Evolutionary conservation across 53 echinoderm and acorn worm species (phyloP).

Genomic region (Temnopleurus reevesii): DNA sequence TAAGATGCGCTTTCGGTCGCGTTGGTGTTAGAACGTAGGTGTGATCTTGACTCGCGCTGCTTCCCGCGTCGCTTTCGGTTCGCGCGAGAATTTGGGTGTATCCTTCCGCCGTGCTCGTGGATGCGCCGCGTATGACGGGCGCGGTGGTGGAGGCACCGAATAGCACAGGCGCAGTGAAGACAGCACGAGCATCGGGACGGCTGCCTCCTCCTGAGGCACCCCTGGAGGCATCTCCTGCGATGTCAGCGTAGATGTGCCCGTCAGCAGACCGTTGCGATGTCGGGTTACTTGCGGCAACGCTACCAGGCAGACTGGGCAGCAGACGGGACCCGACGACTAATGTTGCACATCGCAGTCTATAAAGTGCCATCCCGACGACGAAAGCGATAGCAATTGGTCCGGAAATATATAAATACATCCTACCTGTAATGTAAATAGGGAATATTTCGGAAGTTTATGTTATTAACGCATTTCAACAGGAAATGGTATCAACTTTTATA

Average conservation of each 20-base stretch:
- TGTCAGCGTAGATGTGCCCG: neutral
- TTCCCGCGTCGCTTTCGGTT: neutral
- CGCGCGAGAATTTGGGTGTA: neutral
- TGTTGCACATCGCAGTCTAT: neutral
- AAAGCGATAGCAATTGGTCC: neutral
- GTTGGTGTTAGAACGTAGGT: neutral
- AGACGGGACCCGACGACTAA: too few relatives aligned
- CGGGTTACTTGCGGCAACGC: neutral
- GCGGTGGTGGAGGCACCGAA: neutral
- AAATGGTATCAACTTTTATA: too few relatives aligned
- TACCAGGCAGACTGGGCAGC: neutral
- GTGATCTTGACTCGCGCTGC: neutral
- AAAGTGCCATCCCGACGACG: neutral
- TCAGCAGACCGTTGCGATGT: neutral
- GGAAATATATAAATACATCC: conserved; percentile 2
- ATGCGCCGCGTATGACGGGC: neutral
- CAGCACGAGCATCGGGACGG: neutral
- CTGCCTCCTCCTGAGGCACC: too few relatives aligned
- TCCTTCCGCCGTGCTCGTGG: neutral
- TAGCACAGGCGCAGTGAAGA: neutral
- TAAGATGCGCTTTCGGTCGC: neutral
- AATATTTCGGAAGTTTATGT: too few relatives aligned
- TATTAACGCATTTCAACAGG: too few relatives aligned
- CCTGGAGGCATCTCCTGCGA: neutral
- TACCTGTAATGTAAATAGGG: too few relatives aligned